Evolutionary conservation across 1,140 invertebrate species (phyloP).

Genomic region (Drosophila aff.): DNA sequence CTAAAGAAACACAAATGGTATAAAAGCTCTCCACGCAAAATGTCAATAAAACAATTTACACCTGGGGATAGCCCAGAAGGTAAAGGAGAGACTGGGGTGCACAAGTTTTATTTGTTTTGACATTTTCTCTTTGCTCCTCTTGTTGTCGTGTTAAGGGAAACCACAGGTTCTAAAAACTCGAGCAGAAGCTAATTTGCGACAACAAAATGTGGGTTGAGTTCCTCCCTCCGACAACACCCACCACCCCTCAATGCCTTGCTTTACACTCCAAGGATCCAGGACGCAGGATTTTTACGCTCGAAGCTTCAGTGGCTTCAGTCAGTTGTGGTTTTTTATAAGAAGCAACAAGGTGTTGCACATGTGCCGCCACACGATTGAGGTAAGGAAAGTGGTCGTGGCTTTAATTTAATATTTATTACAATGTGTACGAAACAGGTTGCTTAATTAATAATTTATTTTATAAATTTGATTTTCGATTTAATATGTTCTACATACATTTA

Average conservation of each 20-base stretch:
- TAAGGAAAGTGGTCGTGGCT: neutral
- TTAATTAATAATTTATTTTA: neutral
- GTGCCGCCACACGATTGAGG: constrained; percentile 4
- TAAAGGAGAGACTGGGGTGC: neutral
- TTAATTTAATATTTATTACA: neutral
- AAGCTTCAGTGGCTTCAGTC: constrained; percentile 25
- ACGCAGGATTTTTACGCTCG: constrained; percentile 13
- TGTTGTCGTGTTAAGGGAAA: constrained; percentile 8
- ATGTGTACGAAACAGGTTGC: neutral
- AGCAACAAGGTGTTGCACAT: constrained; percentile 64
- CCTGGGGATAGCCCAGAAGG: neutral
- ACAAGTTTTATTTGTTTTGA: constrained; percentile 16
- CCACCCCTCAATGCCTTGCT: neutral
- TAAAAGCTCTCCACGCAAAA: constrained; percentile 10
- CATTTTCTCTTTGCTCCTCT: neutral
- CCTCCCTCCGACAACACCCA: neutral
- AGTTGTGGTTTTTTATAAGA: constrained; percentile 45
- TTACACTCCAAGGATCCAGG: neutral
- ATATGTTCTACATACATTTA: neutral
- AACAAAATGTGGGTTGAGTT: constrained; percentile 13
- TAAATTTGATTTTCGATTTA: neutral
- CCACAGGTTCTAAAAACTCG: constrained; percentile 28
- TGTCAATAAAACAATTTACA: constrained; percentile 49
- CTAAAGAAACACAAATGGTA: neutral
- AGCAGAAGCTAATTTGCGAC: constrained; percentile 39